Evolutionary conservation across 2,113 vertebrate genomes (phyloP), one percentile per base, ranked within the genome.

Genomic region (Theristicus caerulescens): DNA sequence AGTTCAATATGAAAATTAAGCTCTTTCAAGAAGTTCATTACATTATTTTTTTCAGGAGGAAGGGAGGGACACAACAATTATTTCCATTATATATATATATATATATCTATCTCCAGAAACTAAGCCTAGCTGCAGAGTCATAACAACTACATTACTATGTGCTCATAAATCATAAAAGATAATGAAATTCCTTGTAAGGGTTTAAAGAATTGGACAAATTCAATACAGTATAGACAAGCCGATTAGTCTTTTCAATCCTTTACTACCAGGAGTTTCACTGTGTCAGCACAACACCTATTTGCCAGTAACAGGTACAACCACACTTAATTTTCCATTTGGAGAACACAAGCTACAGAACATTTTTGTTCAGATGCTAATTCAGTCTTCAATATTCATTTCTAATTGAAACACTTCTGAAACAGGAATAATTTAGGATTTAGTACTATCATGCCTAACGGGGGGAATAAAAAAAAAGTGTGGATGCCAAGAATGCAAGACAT

Each of bases 401-500:
- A 89, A 94, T 38, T 51, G 69, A 94, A 94, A 77, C 76, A 93
- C 70, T 62, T 86, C 69, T 74, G 84, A 86, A 93, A 79, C 40
- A 57, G 64, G 57, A 95, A 95, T 94, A 69, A 86, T 88, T 95
- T 46, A 95, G 88, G 88, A 93, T 93, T 96, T 62, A 80, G 93
- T 52, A 76, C 74, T 76, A 94, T 87, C 82, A 84, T 83, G 72
- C 70, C 80, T 94, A 77, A 85, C 24, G 13, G 70, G 34, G 61
- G 90, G 96, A 97, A 93, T 82, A 87, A 88, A 95, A 66, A 71
- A 94, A 51, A 94, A 74, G 73, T 6, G 49, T 70, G 67, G 80
- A 73, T 93, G 91, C 95, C 97, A 98, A 97, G 95, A 97, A 96
- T 91, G 70, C 74, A 89, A 97, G 93, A 96, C 94, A 95, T 96